These are phyloP conservation scores for Panorpa germanica DNA, from an alignment of 2,888 invertebrate genomes.

Conservation along the genomic window DNA sequence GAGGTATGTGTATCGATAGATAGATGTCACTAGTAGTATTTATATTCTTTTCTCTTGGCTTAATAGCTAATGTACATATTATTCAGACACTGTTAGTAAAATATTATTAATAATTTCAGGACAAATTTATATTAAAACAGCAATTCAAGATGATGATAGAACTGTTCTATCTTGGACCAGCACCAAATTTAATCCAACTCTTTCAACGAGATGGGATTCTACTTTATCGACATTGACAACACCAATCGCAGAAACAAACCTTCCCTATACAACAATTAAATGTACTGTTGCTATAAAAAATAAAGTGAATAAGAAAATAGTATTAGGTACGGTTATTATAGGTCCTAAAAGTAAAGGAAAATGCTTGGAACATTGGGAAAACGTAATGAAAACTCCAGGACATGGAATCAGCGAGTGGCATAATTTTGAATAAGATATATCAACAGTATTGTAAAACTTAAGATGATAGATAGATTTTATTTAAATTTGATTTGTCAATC, in stretches of 20 bases:
- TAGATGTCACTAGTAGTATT: too few relatives aligned
- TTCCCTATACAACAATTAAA: too few relatives aligned
- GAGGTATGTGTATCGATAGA: slow-evolving; percentile 15
- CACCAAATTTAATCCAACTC: slow-evolving; percentile 49
- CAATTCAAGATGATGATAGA: slow-evolving; percentile 46
- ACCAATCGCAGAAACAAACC: slow-evolving; percentile 19
- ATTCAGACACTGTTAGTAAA: too few relatives aligned
- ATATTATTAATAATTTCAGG: too few relatives aligned
- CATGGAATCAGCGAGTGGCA: slow-evolving; percentile 22
- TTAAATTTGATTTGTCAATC: too few relatives aligned
- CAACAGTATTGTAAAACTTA: too few relatives aligned
- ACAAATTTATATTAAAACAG: slow-evolving; percentile 59
- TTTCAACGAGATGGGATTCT: slow-evolving; percentile 57
- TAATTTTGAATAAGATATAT: slow-evolving; percentile 17
- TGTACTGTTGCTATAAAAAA: slow-evolving; percentile 23
- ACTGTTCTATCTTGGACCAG: slow-evolving; percentile 48
- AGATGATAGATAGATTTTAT: too few relatives aligned
- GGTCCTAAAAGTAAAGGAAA: slow-evolving; percentile 15
- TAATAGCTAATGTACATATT: too few relatives aligned
- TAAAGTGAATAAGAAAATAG: slow-evolving; percentile 23
- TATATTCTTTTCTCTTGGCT: too few relatives aligned
- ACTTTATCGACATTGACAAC: slow-evolving; percentile 18
- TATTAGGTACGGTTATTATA: slow-evolving; percentile 18
- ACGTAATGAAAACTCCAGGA: slow-evolving; percentile 17
- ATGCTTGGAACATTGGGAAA: slow-evolving; percentile 19